These are phyloP conservation scores for Scylla paramamosain DNA, from an alignment of 1,140 invertebrate species.

Conservation along the genomic window DNA sequence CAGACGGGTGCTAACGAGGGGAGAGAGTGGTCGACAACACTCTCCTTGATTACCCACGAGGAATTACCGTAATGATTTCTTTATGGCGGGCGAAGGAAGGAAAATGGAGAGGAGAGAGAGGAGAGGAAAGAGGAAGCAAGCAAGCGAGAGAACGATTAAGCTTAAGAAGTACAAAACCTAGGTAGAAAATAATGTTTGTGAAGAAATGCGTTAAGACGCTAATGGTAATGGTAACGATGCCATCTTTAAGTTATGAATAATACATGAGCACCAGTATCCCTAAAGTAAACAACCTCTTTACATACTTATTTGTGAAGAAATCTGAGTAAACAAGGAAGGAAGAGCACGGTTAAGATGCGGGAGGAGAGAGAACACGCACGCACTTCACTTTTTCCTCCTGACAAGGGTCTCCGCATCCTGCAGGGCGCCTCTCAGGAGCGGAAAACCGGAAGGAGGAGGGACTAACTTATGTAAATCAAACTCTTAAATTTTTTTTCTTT, in stretches of 20 bases:
- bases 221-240: no score
- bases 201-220: no score
- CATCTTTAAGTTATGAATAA: no score
- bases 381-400: background rate
- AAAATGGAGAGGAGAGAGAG: background rate
- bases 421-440: background rate
- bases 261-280: no score
- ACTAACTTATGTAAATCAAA: background rate
- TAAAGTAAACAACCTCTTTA: no score
- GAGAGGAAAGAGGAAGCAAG: slow-evolving; percentile 16
- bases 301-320: no score
- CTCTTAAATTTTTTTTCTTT: background rate
- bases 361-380: background rate
- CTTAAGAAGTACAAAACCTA: background rate
- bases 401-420: background rate
- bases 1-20: background rate
- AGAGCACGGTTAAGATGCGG: no score
- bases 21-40: background rate
- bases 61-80: slow-evolving; percentile 23
- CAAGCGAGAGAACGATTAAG: background rate
- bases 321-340: no score
- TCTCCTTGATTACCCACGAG: slow-evolving; percentile 3
- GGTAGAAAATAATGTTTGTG: background rate
- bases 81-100: slow-evolving; percentile 29
- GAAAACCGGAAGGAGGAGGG: slow-evolving; percentile 6